Evolutionary conservation across 2,888 invertebrate genomes (phyloP).

Genomic region (Trissolcus brochymenae): DNA sequence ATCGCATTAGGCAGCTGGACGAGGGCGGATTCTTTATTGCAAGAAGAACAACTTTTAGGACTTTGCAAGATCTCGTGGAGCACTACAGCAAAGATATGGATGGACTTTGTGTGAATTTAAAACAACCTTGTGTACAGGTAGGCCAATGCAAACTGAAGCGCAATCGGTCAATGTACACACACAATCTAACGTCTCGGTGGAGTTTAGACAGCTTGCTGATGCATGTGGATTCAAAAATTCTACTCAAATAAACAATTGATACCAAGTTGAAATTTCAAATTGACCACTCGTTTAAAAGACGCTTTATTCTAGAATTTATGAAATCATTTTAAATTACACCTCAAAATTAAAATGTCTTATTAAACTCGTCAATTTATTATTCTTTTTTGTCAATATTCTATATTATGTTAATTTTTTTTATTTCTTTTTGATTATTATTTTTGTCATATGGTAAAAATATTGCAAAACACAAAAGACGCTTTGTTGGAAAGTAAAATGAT

Average conservation of each 20-base stretch:
- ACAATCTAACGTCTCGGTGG: constrained; percentile 65
- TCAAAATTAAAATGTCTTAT: no score
- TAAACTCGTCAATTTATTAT: no score
- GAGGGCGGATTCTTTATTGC: constrained; percentile 99
- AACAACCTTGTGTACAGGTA: constrained; percentile 93
- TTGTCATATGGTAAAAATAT: no score
- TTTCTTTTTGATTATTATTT: no score
- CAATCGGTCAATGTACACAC: constrained; percentile 25
- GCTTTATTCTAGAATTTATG: neutral
- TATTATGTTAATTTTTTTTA: no score
- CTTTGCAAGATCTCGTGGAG: constrained; percentile 96
- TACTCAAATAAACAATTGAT: constrained; percentile 19
- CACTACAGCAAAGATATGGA: constrained; percentile 99
- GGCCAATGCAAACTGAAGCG: constrained; percentile 7
- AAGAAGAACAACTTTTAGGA: constrained; percentile 96
- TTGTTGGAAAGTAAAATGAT: neutral
- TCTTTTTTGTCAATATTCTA: no score
- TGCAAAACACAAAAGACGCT: neutral
- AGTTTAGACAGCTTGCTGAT: constrained; percentile 72
- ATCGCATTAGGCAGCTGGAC: constrained; percentile 98
- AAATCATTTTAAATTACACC: no score
- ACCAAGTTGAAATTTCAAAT: no score
- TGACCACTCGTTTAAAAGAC: neutral
- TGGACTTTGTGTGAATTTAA: constrained; percentile 97
- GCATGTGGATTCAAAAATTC: constrained; percentile 62